Evolutionary conservation across 1,140 invertebrate species (phyloP).

Genomic region (Zaprionus camerounensis): DNA sequence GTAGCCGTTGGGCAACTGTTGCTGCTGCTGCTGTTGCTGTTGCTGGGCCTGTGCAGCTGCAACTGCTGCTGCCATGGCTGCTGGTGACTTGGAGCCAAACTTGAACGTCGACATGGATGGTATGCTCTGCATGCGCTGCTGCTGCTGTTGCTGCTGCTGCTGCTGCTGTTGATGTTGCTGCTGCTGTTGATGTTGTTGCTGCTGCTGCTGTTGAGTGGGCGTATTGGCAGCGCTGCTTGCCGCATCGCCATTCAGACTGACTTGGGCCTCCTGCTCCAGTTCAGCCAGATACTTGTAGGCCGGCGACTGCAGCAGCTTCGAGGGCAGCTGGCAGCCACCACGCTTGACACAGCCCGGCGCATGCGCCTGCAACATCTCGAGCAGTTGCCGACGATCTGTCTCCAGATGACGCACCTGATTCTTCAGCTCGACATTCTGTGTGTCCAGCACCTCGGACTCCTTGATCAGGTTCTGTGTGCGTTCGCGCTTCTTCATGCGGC

Average conservation of each 20-base stretch:
- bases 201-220: conserved; percentile 29
- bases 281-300: conserved; percentile 75
- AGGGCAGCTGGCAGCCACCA: conserved; percentile 73
- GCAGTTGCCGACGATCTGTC: conserved; percentile 86
- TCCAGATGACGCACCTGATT: conserved; percentile 90
- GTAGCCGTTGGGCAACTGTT: conserved; percentile 75
- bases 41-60: conserved; percentile 27
- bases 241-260: conserved; percentile 12
- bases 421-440: conserved; percentile 94
- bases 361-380: conserved; percentile 88
- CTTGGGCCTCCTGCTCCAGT: conserved; percentile 52
- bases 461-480: conserved; percentile 93
- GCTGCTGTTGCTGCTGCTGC: conserved; percentile 32
- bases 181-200: conserved; percentile 25
- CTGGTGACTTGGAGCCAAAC: conserved; percentile 70
- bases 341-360: conserved; percentile 86
- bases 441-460: conserved; percentile 93
- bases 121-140: conserved; percentile 68
- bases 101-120: conserved; percentile 83
- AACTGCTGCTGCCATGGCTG: conserved; percentile 47
- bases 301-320: conserved; percentile 72
- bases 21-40: conserved; percentile 34
- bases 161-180: conserved; percentile 47
- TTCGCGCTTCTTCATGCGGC: conserved; percentile 96
- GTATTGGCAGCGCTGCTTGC: conserved; percentile 15